These are phyloP conservation scores for Oedothorax gibbosus DNA, from an alignment of 1,140 invertebrate species.

Conservation along the genomic window DNA sequence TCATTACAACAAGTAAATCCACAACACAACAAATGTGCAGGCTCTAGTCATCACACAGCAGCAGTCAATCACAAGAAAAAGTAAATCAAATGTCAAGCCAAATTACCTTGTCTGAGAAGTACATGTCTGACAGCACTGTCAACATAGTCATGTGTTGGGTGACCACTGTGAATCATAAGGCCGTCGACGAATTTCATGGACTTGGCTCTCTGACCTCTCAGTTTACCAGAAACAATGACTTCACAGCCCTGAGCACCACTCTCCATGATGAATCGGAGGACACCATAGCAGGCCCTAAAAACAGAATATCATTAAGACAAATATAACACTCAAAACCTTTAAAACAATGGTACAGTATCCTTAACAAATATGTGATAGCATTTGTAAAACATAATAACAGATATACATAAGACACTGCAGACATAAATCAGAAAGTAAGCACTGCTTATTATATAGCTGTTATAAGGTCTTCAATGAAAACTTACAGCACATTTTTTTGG, in stretches of 20 bases:
- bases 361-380: no score
- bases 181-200: conserved; percentile 99
- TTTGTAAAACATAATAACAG: no score
- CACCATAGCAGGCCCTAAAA: conserved; percentile 95
- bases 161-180: conserved; percentile 99
- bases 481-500: no score
- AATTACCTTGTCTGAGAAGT: conserved; percentile 89
- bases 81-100: neutral
- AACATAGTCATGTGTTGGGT: conserved; percentile 98
- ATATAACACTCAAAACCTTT: no score
- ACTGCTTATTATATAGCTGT: no score
- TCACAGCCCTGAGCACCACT: conserved; percentile 96
- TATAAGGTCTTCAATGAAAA: no score
- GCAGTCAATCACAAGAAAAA: neutral
- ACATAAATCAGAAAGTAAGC: no score
- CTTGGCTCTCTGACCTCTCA: conserved; percentile 98
- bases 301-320: conserved; percentile 85
- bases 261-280: conserved; percentile 99
- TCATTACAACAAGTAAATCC: neutral
- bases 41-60: neutral
- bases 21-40: no score
- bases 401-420: no score
- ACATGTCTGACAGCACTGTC: conserved; percentile 98
- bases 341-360: no score
- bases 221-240: conserved; percentile 98